A percentile compares a stretch with the other conserved stretches of the same genome.
Conservation (phyloP, 2,888 invertebrate genomes). For the Liodrosophila aerea region DNA sequence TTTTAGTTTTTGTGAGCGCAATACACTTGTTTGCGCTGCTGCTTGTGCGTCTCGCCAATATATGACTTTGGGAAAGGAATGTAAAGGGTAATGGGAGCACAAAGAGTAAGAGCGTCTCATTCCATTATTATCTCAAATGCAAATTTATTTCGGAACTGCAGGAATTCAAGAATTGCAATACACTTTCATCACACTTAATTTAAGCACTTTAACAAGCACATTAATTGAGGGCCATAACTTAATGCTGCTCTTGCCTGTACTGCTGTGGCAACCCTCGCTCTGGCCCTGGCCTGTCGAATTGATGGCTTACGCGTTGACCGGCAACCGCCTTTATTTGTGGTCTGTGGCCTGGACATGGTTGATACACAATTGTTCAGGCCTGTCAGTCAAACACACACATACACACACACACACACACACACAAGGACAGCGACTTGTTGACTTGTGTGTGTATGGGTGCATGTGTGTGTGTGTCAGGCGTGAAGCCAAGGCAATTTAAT, state of each 20-base stretch:
- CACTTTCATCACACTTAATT: no score
- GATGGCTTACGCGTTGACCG: constrained; percentile 41
- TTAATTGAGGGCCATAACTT: no score
- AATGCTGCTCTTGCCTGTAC: background rate
- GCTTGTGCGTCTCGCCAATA: no score
- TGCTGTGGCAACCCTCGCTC: constrained; percentile 5
- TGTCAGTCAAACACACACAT: constrained; percentile 46
- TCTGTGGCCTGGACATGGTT: constrained; percentile 33
- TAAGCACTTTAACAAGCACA: no score
- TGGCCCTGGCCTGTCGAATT: constrained; percentile 36
- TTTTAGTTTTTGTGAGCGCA: no score
- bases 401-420: constrained; percentile 12
- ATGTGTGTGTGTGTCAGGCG: constrained; percentile 37
- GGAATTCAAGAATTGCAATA: no score
- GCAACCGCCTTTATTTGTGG: constrained; percentile 59
- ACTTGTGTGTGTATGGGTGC: constrained; percentile 27
- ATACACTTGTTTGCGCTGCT: no score
- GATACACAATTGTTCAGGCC: constrained; percentile 47
- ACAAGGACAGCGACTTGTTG: constrained; percentile 64
- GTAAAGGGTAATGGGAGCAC: no score
- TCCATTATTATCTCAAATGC: no score
- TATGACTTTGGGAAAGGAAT: no score
- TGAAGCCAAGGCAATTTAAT: constrained; percentile 69
- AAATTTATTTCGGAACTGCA: no score
- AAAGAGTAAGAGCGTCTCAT: no score